Base-by-base conservation (phyloP, 2,888 invertebrate species). In the Lepas anatifera region DNA sequence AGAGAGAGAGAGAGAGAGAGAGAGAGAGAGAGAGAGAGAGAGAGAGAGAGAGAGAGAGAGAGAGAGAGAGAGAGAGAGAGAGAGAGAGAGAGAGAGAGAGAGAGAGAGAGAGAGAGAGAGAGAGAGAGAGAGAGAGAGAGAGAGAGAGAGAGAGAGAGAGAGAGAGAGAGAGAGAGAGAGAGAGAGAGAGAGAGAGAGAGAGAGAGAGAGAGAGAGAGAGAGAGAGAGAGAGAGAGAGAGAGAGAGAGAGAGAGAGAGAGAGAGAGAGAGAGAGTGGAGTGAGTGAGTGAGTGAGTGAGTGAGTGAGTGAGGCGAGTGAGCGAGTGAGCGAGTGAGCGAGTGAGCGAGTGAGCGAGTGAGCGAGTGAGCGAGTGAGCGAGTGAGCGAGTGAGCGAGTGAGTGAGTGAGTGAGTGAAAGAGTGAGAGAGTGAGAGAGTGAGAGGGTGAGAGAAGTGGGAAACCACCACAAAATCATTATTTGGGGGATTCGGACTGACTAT, bases 221-320 rank as follows among this genome's bases (percentile, higher is more conserved):
- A 39, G 39, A 39, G 13, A 39, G 13, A 13, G 13, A 39, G 39
- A 7, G 39, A 39, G 39, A 39, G 39, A 39, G 39, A 39, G 39
- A 39, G 39, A 7, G 39, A 39, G 7, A 39, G 39, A 39, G 39
- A 39, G 39, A 39, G 48, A 58, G 41, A 63, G 48, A 48, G 67
- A 52, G 67, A 70, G 43, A 70, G 70, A 67, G 50, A 48, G 29
- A 70, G 46, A 66, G 46, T 66, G 39, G 39, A 39, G 39, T 32
- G 67, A 16, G 35, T 32, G 41, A 32, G 27, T 32, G 32, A 27
- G 13, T 4, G 32, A 13, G 2, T 1, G 29, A 27, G 13, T 32
- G 18, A 37, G 35, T 32, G 7, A 67, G 32, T 11, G 32, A 29
- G n/a, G n/a, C n/a, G 2, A 29, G 32, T 32, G 35, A 67, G 39